Evolutionary conservation across 2,797 vertebrate species (phyloP).

Genomic region (Scarus forsteni): DNA sequence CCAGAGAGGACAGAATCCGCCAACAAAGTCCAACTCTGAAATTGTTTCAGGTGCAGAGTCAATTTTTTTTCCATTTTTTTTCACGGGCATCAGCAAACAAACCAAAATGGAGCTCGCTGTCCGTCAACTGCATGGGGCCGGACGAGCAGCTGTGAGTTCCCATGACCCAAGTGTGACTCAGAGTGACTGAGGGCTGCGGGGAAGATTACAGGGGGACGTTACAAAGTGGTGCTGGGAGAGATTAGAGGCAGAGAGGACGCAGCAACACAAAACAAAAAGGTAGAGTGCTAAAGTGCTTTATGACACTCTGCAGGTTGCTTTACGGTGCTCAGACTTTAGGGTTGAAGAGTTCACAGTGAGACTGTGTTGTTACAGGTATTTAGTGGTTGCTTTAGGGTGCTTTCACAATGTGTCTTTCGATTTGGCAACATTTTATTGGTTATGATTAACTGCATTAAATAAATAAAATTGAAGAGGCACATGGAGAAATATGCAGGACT

Average conservation of each 20-base stretch:
- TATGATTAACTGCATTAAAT: neutral
- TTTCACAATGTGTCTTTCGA: constrained; percentile 11
- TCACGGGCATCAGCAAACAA: constrained; percentile 63
- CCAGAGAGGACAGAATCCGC: constrained; percentile 13
- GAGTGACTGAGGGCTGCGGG: constrained; percentile 41
- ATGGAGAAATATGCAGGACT: neutral
- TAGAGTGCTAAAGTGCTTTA: constrained; percentile 11
- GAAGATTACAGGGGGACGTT: constrained; percentile 57
- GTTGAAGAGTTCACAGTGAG: neutral
- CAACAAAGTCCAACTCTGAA: constrained; percentile 44
- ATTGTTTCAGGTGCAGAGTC: constrained; percentile 74
- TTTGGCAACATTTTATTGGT: neutral
- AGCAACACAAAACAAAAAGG: constrained; percentile 16
- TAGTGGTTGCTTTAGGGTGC: neutral
- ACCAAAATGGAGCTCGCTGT: constrained; percentile 44
- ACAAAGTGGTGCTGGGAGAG: constrained; percentile 37
- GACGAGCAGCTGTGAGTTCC: constrained; percentile 74
- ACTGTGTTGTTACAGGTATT: constrained; percentile 23
- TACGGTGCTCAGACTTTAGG: neutral
- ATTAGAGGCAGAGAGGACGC: constrained; percentile 33
- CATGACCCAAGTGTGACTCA: constrained; percentile 69
- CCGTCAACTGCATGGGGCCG: constrained; percentile 59
- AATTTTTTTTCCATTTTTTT: constrained; percentile 47
- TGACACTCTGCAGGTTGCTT: constrained; percentile 18
- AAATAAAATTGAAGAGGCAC: neutral